Base-by-base conservation (phyloP, 2,797 vertebrate species). In the Poeciliopsis presidionis region DNA sequence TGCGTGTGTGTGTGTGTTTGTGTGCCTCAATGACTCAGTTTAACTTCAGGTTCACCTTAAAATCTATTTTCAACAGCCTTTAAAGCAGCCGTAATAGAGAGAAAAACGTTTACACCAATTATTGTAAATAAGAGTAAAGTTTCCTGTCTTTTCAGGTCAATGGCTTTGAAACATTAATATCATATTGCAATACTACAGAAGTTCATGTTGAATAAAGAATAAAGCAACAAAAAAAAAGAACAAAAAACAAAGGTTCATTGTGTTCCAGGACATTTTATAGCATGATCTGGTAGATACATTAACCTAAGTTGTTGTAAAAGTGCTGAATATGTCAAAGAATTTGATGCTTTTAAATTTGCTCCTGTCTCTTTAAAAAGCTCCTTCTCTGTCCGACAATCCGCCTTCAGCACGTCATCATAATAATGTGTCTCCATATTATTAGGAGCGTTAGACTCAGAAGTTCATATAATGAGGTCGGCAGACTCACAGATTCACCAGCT, bases 31-130 rank as follows among this genome's bases (percentile, higher is more conserved):
- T 63, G 76, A 76, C 61, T 39, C 77, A 45, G 74, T 80, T 73
- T 79, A 51, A 65, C 46, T 78, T 84, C 45, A 78, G 69, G 67
- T 79, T 72, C 46, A 82, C 20, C 22, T 81, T 70, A 30, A 80
- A 76, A 84, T 39, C 55, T 46, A 47, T 80, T 88, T 86, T 81
- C 51, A 89, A 89, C 49, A 75, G 33, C 18, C 72, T 81, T 84
- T 76, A 81, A 74, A 85, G 22, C 70, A 76, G 20, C 41, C 39
- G 69, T 77, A 81, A 80, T 46, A 77, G 73, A 76, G 43, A 80
- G 72, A 57, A 71, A 46, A 73, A 61, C 28, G 47, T 25, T 4
- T 45, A 33, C 30, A 74, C 39, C 65, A n/a, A 75, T 30, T 25
- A n/a, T 65, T 74, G 53, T 25, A 63, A 41, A 53, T 39, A 28